Evolutionary conservation across 92 coral and sea anemone species (phyloP), one percentile per base, ranked within the genome.

Genomic region (Porites cylindrica): DNA sequence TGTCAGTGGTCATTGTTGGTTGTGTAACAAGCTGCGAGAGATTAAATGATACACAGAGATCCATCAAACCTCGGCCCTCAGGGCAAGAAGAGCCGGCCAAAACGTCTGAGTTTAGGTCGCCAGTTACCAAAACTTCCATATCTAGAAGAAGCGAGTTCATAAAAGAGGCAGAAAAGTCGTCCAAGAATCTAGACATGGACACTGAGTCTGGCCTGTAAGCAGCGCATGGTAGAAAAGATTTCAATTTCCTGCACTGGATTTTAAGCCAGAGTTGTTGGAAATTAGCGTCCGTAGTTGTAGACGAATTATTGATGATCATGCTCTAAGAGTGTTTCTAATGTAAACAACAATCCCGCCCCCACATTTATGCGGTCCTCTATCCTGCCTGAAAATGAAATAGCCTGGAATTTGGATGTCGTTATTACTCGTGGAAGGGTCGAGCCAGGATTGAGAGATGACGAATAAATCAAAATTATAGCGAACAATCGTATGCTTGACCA

Each of bases 341-440:
- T 56, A 91, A 47, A 88, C 88, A 88, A 82, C 91, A 6, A 88
- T 66, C 29, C 88, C 91, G 32, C 88, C 88, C 24, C 91, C 91
- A 29, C 60, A 23, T 78, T 90, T 86, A 62, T 90, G 92, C 67
- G 43, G 47, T 47, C 89, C 90, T 19, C 91, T 76, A 63, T 90
- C 93, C 79, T 90, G 93, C 72, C 91, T 86, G 80, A 90, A 90
- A 50, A 78, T 53, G 12, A 72, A 65, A 75, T 73, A 90, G n/a
- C 91, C 93, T 69, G 91, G 88, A 51, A 86, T 81, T 53, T 77
- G 70, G 20, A 91, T 88, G 51, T 88, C 94, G 58, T 50, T 75
- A 70, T 91, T 58, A 17, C 43, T 72, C 53, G 76, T 88, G 51
- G 91, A 82, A 65, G 89, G 78, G 74, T 87, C 89, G 47, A 87